phyloP scores from a whole-genome alignment of 2,797 vertebrate genomes.

The Macroramphosus scolopax region DNA sequence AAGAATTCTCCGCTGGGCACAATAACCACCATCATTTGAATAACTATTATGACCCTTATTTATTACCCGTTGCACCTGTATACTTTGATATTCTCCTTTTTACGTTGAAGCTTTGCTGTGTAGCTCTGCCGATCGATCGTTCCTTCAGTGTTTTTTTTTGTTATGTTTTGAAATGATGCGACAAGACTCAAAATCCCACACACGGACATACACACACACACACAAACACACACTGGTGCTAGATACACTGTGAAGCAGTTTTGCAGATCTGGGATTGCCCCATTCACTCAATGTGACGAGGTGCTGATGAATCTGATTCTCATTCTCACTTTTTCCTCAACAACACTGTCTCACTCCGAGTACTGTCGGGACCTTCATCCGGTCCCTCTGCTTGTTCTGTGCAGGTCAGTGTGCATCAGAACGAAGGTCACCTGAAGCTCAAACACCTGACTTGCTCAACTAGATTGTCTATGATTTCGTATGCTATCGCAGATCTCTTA shows the following conservation, averaged over 20 bases:
- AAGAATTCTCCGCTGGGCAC: constrained; percentile 94
- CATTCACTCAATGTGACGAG: constrained; percentile 78
- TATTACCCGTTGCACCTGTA: constrained; percentile 95
- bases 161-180: constrained; percentile 59
- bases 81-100: constrained; percentile 85
- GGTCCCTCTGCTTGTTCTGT: constrained; percentile 35
- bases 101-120: constrained; percentile 84
- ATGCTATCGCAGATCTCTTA: constrained; percentile 60
- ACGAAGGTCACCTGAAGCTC: constrained; percentile 40
- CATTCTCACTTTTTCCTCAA: constrained; percentile 49
- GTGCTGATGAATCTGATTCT: constrained; percentile 60
- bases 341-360: constrained; percentile 63
- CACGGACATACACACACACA: constrained; percentile 73
- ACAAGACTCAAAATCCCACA: constrained; percentile 68
- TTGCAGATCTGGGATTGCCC: constrained; percentile 81
- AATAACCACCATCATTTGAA: constrained; percentile 91
- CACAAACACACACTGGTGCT: constrained; percentile 95
- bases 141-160: constrained; percentile 71
- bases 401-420: constrained; percentile 39
- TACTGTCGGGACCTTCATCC: constrained; percentile 48
- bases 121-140: constrained; percentile 65
- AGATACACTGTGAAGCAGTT: constrained; percentile 97
- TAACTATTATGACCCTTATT: constrained; percentile 88
- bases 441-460: constrained; percentile 36
- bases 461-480: constrained; percentile 50